Conservation (phyloP, 2,113 vertebrate genomes). For the Hyaena hyaena region DNA sequence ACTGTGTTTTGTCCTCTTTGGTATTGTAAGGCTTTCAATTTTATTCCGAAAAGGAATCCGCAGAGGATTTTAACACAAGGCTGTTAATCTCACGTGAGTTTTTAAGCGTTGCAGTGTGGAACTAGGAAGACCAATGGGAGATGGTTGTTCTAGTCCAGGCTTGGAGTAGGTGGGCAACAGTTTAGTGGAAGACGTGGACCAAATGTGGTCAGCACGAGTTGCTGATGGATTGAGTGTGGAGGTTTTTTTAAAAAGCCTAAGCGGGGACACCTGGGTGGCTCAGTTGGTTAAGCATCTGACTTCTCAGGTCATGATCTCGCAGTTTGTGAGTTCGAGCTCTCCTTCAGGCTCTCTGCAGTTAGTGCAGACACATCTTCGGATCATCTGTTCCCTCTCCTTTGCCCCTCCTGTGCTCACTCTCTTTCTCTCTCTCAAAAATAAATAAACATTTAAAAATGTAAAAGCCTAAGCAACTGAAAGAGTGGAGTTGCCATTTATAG, state of each 20-base stretch:
- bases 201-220: background rate
- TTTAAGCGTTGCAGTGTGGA: background rate
- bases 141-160: background rate
- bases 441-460: background rate
- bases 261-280: no score
- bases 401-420: no score
- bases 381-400: no score
- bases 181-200: background rate
- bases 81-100: background rate
- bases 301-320: no score
- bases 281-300: no score
- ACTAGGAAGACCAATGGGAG: background rate
- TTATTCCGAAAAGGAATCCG: slow-evolving; percentile 16
- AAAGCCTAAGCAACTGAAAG: background rate
- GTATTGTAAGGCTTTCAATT: background rate
- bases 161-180: no score
- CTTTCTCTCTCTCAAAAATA: no score
- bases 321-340: no score
- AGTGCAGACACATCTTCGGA: no score
- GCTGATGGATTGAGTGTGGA: background rate
- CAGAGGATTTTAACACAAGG: background rate
- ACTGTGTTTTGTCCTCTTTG: background rate
- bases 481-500: background rate
- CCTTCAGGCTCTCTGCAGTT: no score
- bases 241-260: no score